Percentiles rank a stretch among this genome's conserved stretches.
Evolutionary conservation across 2,888 invertebrate genomes (phyloP).

Genomic region (Cheilosia pagana): DNA sequence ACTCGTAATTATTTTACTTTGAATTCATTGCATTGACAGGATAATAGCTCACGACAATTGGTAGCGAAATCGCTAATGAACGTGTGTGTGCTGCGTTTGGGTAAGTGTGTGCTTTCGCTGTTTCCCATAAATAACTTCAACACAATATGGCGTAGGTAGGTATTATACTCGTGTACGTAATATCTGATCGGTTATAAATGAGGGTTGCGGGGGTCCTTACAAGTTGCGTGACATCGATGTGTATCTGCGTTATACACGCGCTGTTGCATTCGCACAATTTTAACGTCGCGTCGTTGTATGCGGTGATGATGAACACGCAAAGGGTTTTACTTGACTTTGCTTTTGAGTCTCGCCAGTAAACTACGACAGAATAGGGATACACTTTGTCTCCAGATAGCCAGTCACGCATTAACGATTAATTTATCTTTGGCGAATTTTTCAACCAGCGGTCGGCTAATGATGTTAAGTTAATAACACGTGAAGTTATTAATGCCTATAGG

Average conservation of each 20-base stretch:
- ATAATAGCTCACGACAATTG: slow-evolving; percentile 29
- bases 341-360: neutral
- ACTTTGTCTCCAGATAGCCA: neutral
- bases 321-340: neutral
- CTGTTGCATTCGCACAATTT: slow-evolving; percentile 28
- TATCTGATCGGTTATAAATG: slow-evolving; percentile 2
- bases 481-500: neutral
- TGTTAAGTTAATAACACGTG: slow-evolving; percentile 7
- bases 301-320: slow-evolving; percentile 28
- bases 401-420: slow-evolving; percentile 3
- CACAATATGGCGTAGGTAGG: slow-evolving; percentile 7
- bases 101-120: neutral
- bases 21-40: slow-evolving; percentile 42
- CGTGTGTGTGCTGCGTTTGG: neutral
- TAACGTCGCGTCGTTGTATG: neutral
- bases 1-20: slow-evolving; percentile 33
- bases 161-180: slow-evolving; percentile 4
- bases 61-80: slow-evolving; percentile 18
- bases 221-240: slow-evolving; percentile 23
- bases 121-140: slow-evolving; percentile 16
- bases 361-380: neutral
- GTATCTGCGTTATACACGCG: neutral
- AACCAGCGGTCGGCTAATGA: slow-evolving; percentile 1
- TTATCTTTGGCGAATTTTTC: neutral
- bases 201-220: slow-evolving; percentile 24